phyloP scores from a whole-genome alignment of 2,113 vertebrate genomes.

The Cichladusa arquata region DNA sequence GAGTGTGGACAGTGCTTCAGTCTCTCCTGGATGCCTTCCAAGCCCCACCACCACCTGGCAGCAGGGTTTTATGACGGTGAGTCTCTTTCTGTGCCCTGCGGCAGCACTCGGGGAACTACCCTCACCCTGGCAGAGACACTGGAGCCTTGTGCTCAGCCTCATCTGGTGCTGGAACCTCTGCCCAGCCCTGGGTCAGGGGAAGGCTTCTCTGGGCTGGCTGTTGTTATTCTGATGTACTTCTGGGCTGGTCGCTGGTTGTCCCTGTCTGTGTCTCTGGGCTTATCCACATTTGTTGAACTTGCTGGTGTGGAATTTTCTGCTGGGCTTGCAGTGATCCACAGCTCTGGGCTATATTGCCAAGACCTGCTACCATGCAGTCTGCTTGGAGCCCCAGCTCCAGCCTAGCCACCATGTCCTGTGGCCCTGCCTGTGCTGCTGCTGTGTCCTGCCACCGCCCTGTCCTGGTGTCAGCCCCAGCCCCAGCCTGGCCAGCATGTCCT shows the following conservation, averaged over 20 bases:
- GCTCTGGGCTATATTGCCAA: neutral
- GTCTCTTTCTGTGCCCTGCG: rapidly evolving
- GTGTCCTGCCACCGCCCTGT: neutral
- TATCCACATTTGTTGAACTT: neutral
- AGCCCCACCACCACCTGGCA: constrained; percentile 88
- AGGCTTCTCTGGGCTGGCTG: rapidly evolving
- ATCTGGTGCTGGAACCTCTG: neutral
- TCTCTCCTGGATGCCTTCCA: constrained; percentile 88
- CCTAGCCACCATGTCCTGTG: neutral
- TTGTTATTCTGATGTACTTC: rapidly evolving
- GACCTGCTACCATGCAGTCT: neutral
- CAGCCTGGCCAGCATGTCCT: neutral
- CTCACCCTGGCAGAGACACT: neutral
- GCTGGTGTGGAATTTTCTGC: neutral
- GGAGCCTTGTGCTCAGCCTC: neutral
- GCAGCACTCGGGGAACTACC: rapidly evolving
- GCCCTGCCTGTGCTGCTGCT: neutral
- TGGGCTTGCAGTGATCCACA: neutral
- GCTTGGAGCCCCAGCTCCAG: neutral
- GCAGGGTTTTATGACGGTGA: constrained; percentile 93
- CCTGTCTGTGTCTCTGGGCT: neutral
- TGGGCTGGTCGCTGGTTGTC: neutral
- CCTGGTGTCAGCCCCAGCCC: neutral
- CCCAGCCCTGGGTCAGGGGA: neutral
- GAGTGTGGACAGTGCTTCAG: constrained; percentile 86